A percentile compares a stretch with the other conserved stretches of the same genome.
Evolutionary conservation across 1,140 invertebrate species (phyloP).

Genomic region (Euura lappo): DNA sequence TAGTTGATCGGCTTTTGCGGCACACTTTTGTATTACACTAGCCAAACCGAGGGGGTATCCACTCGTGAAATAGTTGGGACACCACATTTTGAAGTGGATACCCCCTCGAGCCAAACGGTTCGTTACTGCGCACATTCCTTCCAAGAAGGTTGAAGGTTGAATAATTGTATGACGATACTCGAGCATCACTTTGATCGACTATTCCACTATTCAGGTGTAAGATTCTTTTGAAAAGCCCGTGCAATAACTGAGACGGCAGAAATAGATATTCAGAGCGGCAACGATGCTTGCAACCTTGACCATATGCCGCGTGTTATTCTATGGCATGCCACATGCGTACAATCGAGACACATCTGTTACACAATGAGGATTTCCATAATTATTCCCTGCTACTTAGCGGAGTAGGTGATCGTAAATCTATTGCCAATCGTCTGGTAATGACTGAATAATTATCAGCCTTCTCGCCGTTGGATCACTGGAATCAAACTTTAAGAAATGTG

Average conservation of each 20-base stretch:
- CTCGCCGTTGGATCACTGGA: not conserved
- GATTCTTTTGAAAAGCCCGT: not conserved
- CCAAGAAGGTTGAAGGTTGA: too few species aligned
- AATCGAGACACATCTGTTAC: not conserved
- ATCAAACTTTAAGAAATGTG: constrained; percentile 36
- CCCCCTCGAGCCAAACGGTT: too few species aligned
- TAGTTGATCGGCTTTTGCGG: too few species aligned
- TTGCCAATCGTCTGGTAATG: not conserved
- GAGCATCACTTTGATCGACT: too few species aligned
- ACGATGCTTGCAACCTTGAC: not conserved
- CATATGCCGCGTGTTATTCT: not conserved
- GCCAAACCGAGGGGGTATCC: too few species aligned
- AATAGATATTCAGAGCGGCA: not conserved
- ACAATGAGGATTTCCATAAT: not conserved
- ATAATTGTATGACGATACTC: too few species aligned
- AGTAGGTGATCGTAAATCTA: not conserved
- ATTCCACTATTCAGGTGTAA: too few species aligned
- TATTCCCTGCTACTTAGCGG: too few species aligned
- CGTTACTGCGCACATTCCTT: too few species aligned
- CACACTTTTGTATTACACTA: too few species aligned
- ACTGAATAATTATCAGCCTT: not conserved
- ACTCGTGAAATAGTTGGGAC: too few species aligned
- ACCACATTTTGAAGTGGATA: too few species aligned
- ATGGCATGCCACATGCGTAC: not conserved
- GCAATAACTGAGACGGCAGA: not conserved